Percentiles rank a stretch among this genome's conserved stretches.
phyloP scores from a whole-genome alignment of 2,888 invertebrate genomes.

The Tortricodes alternella region DNA sequence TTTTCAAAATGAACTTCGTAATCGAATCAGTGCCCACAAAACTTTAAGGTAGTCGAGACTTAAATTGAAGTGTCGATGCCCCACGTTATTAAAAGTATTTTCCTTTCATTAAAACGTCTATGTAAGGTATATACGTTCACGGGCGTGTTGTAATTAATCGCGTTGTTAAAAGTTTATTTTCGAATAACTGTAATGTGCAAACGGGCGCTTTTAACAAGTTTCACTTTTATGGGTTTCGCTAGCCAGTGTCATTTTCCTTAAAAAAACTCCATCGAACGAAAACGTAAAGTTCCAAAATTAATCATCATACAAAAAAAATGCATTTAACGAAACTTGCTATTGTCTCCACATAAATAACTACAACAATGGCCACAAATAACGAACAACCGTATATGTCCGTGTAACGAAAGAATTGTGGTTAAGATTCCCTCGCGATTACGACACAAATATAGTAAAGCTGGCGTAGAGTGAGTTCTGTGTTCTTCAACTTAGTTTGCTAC shows the following conservation, averaged over 20 bases:
- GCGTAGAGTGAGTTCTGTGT: constrained; percentile 6
- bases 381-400: background rate
- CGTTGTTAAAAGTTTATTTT: background rate
- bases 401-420: constrained; percentile 13
- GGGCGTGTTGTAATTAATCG: background rate
- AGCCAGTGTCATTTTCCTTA: too few relatives aligned
- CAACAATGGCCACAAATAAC: background rate
- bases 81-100: too few relatives aligned
- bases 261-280: too few relatives aligned
- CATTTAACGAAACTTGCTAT: background rate
- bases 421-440: constrained; percentile 1
- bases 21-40: background rate
- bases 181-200: background rate
- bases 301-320: too few relatives aligned
- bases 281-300: too few relatives aligned
- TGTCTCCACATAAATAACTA: background rate
- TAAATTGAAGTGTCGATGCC: too few relatives aligned
- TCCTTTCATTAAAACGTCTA: background rate
- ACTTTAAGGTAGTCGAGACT: too few relatives aligned
- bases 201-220: background rate
- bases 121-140: too few relatives aligned
- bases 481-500: constrained; percentile 13
- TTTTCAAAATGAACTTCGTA: too few relatives aligned
- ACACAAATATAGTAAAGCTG: constrained; percentile 11
- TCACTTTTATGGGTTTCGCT: too few relatives aligned